Percentiles rank a stretch among this genome's conserved stretches.
Evolutionary conservation across 2,888 invertebrate genomes (phyloP).

Genomic region (Emmelina monodactyla): DNA sequence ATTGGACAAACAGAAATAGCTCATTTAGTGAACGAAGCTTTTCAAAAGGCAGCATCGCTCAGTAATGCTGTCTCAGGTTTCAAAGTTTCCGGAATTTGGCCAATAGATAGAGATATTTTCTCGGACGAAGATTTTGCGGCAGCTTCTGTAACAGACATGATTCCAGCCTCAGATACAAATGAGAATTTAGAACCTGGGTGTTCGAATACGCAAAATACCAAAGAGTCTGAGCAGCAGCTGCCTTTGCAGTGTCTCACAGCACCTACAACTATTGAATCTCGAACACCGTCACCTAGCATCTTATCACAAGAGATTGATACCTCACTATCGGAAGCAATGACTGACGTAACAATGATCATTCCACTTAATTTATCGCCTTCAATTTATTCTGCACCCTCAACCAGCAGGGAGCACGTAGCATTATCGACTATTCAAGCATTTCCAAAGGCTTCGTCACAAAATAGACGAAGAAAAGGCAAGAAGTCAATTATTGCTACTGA

Average conservation of each 20-base stretch:
- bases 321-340: neutral
- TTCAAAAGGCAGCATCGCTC: constrained; percentile 12
- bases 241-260: no score
- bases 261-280: neutral
- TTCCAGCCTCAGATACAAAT: neutral
- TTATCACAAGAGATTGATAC: neutral
- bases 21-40: constrained; percentile 10
- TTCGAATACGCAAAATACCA: neutral
- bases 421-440: constrained; percentile 12
- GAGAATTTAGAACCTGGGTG: neutral
- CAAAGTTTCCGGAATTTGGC: constrained; percentile 9
- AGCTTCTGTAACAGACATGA: constrained; percentile 11
- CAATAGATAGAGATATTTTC: constrained; percentile 3
- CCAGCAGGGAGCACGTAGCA: constrained; percentile 10
- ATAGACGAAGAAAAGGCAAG: constrained; percentile 11
- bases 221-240: no score
- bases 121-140: constrained; percentile 10
- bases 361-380: no score
- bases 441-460: constrained; percentile 12
- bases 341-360: neutral
- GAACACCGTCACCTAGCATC: neutral
- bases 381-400: no score
- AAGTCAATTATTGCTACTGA: constrained; percentile 13
- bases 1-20: constrained; percentile 5
- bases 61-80: constrained; percentile 14